A percentile compares a stretch with the other conserved stretches of the same genome.
These are phyloP conservation scores for Drosophila hydei DNA, from an alignment of 1,140 invertebrate species.

Conservation along the genomic window DNA sequence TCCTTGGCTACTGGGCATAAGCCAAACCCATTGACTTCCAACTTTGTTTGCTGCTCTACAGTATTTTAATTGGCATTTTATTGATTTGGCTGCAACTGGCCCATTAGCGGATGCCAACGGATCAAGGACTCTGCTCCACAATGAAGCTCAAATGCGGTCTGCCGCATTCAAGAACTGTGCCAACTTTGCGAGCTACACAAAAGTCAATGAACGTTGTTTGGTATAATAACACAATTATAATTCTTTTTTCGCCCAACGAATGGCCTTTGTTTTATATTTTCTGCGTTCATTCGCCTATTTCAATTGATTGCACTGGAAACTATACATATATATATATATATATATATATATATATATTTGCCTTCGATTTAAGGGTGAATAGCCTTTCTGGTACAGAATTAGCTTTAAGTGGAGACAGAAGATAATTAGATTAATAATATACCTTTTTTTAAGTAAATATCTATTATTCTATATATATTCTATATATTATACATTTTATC, in stretches of 20 bases:
- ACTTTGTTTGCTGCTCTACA: slow-evolving; percentile 54
- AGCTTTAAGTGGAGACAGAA: too few relatives aligned
- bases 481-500: too few relatives aligned
- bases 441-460: too few relatives aligned
- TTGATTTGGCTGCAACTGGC: slow-evolving; percentile 46
- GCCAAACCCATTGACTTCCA: slow-evolving; percentile 46
- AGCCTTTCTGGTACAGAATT: background rate
- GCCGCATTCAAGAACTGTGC: slow-evolving; percentile 41
- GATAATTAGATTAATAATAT: too few relatives aligned
- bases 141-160: slow-evolving; percentile 30
- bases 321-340: too few relatives aligned
- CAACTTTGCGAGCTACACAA: slow-evolving; percentile 15
- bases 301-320: background rate
- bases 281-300: slow-evolving; percentile 2
- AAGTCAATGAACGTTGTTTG: slow-evolving; percentile 58
- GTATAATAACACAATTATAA: slow-evolving; percentile 51
- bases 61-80: slow-evolving; percentile 71
- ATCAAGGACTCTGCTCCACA: slow-evolving; percentile 27
- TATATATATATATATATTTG: too few relatives aligned
- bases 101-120: slow-evolving; percentile 7
- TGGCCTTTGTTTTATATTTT: slow-evolving; percentile 4
- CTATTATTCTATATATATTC: too few relatives aligned
- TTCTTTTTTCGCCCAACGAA: slow-evolving; percentile 1
- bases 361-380: background rate
- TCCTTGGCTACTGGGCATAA: slow-evolving; percentile 15